These are phyloP conservation scores for Agelastica alni DNA, from an alignment of 2,888 invertebrate genomes.

Conservation along the genomic window DNA sequence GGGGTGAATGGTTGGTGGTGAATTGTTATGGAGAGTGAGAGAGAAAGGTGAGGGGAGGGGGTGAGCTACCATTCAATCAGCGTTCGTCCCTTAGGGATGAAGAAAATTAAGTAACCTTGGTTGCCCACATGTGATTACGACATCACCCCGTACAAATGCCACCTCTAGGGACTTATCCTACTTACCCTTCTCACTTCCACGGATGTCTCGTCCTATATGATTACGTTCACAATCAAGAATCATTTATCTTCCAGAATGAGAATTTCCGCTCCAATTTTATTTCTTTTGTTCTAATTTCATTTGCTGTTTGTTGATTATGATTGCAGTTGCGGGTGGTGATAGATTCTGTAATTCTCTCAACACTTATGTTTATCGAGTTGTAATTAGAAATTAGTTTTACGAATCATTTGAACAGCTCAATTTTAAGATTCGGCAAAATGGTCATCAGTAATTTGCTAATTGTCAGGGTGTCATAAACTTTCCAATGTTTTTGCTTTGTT, in stretches of 20 bases:
- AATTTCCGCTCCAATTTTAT: constrained; percentile 27
- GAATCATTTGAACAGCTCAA: too few species aligned
- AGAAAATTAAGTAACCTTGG: constrained; percentile 53
- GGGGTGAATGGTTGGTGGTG: constrained; percentile 9
- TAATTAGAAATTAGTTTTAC: too few species aligned
- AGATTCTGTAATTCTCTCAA: too few species aligned
- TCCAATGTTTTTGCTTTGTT: too few species aligned
- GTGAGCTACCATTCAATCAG: constrained; percentile 50
- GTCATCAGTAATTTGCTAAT: too few species aligned
- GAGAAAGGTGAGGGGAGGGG: too few species aligned
- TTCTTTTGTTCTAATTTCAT: constrained; percentile 22
- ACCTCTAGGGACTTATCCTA: constrained; percentile 38
- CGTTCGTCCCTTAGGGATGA: constrained; percentile 49
- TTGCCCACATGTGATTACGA: constrained; percentile 52
- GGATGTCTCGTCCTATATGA: constrained; percentile 36
- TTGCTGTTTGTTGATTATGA: constrained; percentile 16
- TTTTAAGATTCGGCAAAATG: too few species aligned
- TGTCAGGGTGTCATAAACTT: too few species aligned
- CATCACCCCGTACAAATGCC: constrained; percentile 47
- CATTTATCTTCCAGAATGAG: constrained; percentile 41
- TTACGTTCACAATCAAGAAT: constrained; percentile 42
- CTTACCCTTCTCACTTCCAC: constrained; percentile 20
- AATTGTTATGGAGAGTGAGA: constrained; percentile 17
- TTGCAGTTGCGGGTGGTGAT: constrained; percentile 1
- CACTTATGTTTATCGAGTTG: too few species aligned